Percentiles rank a stretch among this genome's conserved stretches.
phyloP scores from a whole-genome alignment of 2,797 vertebrate genomes.

The Channallabes apus region DNA sequence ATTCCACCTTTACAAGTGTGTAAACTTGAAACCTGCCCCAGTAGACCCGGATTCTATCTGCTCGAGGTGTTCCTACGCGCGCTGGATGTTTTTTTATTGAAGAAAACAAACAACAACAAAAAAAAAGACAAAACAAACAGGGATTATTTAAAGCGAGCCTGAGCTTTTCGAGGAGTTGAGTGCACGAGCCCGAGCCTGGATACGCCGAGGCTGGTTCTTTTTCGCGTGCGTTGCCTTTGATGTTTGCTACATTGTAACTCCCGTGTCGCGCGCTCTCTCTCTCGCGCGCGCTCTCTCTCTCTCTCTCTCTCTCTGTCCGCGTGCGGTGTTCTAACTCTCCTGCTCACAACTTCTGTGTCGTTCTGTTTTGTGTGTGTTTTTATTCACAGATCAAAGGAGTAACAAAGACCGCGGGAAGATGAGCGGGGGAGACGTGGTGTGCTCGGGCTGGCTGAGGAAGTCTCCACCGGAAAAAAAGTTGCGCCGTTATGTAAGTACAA shows the following conservation, averaged over 20 bases:
- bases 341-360: background rate
- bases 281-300: too few relatives aligned
- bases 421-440: conserved; percentile 95
- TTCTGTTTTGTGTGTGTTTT: background rate
- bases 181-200: conserved; percentile 35
- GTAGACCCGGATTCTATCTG: background rate
- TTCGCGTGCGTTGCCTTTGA: conserved; percentile 14
- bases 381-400: conserved; percentile 51
- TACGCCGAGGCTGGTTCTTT: conserved; percentile 61
- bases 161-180: too few relatives aligned
- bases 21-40: background rate
- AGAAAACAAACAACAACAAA: too few relatives aligned
- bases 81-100: background rate
- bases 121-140: too few relatives aligned
- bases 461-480: conserved; percentile 99
- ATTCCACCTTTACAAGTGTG: background rate
- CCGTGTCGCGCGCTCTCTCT: too few relatives aligned
- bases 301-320: too few relatives aligned
- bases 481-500: conserved; percentile 97
- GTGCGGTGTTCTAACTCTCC: background rate
- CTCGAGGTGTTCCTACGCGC: background rate
- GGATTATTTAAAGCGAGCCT: conserved; percentile 6
- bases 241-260: conserved; percentile 1
- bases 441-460: conserved; percentile 94
- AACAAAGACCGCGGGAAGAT: conserved; percentile 65